Conservation (phyloP, 2,113 vertebrate species). For the Ciconia maguari region DNA sequence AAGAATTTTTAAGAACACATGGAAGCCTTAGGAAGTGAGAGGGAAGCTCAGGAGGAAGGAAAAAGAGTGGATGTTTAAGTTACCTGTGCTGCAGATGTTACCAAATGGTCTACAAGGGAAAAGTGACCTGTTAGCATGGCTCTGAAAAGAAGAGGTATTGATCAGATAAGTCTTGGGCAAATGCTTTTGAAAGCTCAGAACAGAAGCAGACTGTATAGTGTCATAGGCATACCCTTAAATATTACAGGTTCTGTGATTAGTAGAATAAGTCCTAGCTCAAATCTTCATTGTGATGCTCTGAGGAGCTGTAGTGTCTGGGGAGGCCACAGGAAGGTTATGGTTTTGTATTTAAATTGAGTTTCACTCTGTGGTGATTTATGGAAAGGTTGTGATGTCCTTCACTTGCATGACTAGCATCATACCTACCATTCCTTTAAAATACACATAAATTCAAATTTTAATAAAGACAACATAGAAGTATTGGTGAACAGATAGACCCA, state of each 20-base stretch:
- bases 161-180: not conserved
- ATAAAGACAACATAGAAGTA: not conserved
- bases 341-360: not conserved
- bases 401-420: not conserved
- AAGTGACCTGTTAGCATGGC: not conserved
- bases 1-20: not conserved
- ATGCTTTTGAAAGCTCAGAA: not conserved
- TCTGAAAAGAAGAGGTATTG: not conserved
- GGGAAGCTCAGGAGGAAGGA: not conserved
- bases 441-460: not conserved
- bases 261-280: not conserved
- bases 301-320: not conserved
- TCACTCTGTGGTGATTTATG: not conserved
- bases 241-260: not conserved
- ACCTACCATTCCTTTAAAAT: not conserved
- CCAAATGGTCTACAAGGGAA: not conserved
- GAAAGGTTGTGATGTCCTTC: not conserved
- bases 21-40: not conserved
- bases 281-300: not conserved
- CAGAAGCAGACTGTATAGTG: not conserved
- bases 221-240: not conserved
- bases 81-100: not conserved
- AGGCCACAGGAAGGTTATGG: not conserved
- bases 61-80: not conserved
- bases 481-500: not conserved